Conservation (phyloP, 2,113 vertebrate genomes). For the Peromyscus polionotus region DNA sequence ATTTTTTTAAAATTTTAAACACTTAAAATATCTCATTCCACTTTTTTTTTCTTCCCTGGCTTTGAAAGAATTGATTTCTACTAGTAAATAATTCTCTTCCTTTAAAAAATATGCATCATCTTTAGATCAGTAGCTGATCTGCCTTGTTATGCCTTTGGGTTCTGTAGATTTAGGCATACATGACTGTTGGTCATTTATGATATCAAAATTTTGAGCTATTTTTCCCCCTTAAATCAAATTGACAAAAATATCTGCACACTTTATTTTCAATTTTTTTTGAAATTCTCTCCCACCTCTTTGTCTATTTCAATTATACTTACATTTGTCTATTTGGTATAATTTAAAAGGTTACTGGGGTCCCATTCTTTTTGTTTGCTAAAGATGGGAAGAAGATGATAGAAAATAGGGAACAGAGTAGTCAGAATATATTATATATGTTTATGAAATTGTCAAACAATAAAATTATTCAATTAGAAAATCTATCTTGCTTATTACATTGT, state of each 20-base stretch:
- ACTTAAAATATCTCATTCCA: not conserved
- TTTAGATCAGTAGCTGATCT: not conserved
- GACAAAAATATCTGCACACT: not conserved
- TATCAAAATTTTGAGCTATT: not conserved
- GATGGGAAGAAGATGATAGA: too few relatives aligned
- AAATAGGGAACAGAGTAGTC: too few relatives aligned
- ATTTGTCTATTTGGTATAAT: not conserved
- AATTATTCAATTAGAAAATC: not conserved
- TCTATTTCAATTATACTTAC: not conserved
- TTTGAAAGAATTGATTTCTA: constrained; percentile 8
- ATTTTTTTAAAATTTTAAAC: not conserved
- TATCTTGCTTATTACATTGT: not conserved
- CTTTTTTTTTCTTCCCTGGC: not conserved
- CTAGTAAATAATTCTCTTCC: not conserved
- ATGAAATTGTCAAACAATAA: too few relatives aligned
- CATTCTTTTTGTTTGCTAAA: too few relatives aligned
- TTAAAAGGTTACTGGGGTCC: not conserved
- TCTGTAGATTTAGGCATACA: not conserved
- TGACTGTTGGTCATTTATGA: too few relatives aligned
- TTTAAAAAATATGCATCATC: not conserved
- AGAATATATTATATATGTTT: too few relatives aligned
- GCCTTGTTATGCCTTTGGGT: not conserved
- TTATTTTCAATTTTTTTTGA: not conserved
- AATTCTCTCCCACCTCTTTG: not conserved
- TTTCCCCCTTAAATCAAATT: not conserved